Percentiles rank a stretch among this genome's conserved stretches.
Conservation (phyloP, 2,797 vertebrate species). For the Premnoplex brunnescens region DNA sequence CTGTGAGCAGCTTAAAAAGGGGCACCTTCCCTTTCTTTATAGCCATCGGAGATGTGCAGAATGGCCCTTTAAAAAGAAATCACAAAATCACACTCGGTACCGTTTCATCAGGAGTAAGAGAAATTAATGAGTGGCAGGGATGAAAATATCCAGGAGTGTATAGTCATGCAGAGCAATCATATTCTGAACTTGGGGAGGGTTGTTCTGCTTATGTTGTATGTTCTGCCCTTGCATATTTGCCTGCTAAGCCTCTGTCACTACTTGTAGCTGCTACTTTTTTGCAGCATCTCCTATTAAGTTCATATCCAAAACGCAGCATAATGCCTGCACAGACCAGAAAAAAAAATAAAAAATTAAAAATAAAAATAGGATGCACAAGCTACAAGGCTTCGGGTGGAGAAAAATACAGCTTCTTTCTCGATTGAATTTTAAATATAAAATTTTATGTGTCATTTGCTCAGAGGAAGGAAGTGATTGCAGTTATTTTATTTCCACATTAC, state of each 20-base stretch:
- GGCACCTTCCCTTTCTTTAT: not conserved
- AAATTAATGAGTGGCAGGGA: not conserved
- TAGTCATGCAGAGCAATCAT: not conserved
- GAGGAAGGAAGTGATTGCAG: not conserved
- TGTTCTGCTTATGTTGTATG: not conserved
- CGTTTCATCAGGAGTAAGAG: not conserved
- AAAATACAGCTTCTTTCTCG: not conserved
- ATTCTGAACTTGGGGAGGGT: not conserved
- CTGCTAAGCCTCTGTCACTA: not conserved
- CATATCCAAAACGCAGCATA: not conserved
- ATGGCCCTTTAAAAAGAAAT: not conserved
- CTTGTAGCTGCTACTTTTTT: not conserved
- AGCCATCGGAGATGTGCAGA: not conserved
- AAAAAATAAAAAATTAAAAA: too few species aligned
- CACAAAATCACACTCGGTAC: not conserved
- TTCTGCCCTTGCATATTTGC: not conserved
- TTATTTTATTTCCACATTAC: constrained; percentile 18
- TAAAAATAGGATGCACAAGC: not conserved
- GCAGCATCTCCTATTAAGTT: not conserved
- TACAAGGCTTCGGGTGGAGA: not conserved
- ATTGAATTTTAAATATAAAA: not conserved
- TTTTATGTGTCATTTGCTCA: not conserved
- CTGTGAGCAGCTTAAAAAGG: not conserved
- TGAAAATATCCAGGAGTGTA: not conserved
- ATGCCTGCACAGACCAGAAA: not conserved